Percentiles rank a stretch among this genome's conserved stretches.
Conservation (phyloP, 2,888 invertebrate species). For the Eristalinus sepulchralis region DNA sequence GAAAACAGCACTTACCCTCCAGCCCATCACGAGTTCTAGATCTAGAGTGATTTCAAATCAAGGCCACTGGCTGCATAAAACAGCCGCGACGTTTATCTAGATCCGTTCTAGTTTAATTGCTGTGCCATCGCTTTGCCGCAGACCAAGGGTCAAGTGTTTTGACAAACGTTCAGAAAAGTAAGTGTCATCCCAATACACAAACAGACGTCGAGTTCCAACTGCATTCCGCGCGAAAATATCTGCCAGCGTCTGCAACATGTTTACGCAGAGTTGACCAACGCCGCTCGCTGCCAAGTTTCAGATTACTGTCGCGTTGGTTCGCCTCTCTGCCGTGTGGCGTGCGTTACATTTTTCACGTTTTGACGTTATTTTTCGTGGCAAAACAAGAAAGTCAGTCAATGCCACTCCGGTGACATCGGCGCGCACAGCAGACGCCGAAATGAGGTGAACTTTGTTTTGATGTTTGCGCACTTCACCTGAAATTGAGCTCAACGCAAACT, state of each 20-base stretch:
- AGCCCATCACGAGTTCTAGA: conserved; percentile 3
- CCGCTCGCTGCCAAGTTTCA: not conserved
- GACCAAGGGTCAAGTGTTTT: not conserved
- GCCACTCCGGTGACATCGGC: conserved; percentile 21
- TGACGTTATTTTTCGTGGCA: conserved; percentile 37
- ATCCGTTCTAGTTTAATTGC: conserved; percentile 5
- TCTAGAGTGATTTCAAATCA: conserved; percentile 22
- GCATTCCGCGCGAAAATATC: conserved; percentile 16
- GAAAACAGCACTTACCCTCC: not conserved
- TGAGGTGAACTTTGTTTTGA: conserved; percentile 53
- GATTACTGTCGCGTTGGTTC: not conserved
- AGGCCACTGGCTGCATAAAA: not conserved
- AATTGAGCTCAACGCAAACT: conserved; percentile 10
- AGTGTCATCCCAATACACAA: not conserved
- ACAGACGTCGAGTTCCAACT: not conserved
- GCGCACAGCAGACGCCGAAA: conserved; percentile 3
- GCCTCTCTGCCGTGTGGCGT: not conserved
- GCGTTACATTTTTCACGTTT: conserved; percentile 30
- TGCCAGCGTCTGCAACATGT: conserved; percentile 29
- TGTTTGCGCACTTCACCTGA: conserved; percentile 17
- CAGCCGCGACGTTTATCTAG: not conserved
- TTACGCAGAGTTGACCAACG: not conserved
- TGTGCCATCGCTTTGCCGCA: not conserved
- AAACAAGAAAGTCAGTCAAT: conserved; percentile 61
- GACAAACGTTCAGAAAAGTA: not conserved